Conservation (phyloP, 2,113 vertebrate genomes). For the Callorhinus ursinus region DNA sequence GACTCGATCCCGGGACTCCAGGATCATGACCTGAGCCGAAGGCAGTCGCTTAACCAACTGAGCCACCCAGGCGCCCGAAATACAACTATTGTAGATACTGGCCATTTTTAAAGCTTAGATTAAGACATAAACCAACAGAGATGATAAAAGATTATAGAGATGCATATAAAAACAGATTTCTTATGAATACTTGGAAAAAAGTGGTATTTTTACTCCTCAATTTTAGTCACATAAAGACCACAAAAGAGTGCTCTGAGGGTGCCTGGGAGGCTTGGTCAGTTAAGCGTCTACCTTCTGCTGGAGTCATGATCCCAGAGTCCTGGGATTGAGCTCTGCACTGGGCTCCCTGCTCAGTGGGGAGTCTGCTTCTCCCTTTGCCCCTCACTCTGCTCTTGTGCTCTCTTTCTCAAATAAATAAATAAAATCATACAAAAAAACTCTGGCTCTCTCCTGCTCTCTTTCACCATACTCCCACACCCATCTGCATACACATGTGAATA, state of each 20-base stretch:
- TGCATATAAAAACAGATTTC: background rate
- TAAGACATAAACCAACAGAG: background rate
- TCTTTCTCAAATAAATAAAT: background rate
- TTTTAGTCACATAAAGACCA: background rate
- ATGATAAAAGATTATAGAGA: background rate
- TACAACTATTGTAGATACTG: background rate
- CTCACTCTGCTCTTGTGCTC: background rate
- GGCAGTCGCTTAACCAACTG: too few species aligned
- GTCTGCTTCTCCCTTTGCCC: background rate
- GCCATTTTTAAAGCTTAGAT: background rate
- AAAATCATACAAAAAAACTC: background rate
- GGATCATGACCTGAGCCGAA: too few species aligned
- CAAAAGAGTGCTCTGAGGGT: background rate
- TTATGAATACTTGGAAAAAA: background rate
- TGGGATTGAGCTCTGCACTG: too few species aligned
- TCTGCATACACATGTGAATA: background rate
- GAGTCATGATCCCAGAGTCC: background rate
- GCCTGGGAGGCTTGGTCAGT: background rate
- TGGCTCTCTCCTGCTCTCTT: background rate
- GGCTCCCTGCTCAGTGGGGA: background rate
- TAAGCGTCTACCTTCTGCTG: rapidly evolving
- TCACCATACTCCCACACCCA: background rate
- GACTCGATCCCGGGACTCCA: too few species aligned
- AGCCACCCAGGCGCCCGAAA: too few species aligned
- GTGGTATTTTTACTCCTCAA: background rate